These are phyloP conservation scores for Eptatretus atami DNA, from an alignment of 2,797 vertebrate species.

Conservation along the genomic window DNA sequence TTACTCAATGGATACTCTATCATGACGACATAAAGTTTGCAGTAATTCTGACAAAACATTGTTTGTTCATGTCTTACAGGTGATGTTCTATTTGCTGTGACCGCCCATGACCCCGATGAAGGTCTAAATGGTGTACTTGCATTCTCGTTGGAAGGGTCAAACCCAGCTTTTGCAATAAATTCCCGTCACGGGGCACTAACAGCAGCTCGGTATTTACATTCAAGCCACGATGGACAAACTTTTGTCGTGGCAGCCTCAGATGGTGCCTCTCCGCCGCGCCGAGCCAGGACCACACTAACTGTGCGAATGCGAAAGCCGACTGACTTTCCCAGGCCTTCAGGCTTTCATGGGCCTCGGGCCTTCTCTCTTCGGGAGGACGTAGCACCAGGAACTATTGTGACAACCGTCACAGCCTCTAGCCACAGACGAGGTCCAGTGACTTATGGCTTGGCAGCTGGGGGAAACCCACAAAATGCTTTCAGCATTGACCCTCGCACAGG, in stretches of 20 bases:
- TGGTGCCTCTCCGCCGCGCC: conserved; percentile 31
- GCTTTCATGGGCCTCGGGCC: conserved; percentile 20
- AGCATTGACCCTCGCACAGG: conserved; percentile 64
- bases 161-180: conserved; percentile 69
- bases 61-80: conserved; percentile 17
- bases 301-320: conserved; percentile 53
- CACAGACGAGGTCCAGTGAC: conserved; percentile 43
- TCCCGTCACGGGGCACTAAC: conserved; percentile 52
- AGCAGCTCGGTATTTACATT: conserved; percentile 29
- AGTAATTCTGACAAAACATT: too few species aligned
- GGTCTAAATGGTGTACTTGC: conserved; percentile 60
- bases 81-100: conserved; percentile 71
- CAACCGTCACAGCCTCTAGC: conserved; percentile 36
- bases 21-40: too few species aligned
- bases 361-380: conserved; percentile 75
- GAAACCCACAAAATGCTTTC: conserved; percentile 57
- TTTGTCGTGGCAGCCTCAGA: conserved; percentile 68
- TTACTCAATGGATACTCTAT: too few species aligned
- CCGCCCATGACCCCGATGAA: conserved; percentile 56
- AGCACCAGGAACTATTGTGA: conserved; percentile 33
- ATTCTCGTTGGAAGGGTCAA: conserved; percentile 50
- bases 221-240: conserved; percentile 40
- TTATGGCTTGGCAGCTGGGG: conserved; percentile 71
- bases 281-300: conserved; percentile 65
- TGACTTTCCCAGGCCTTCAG: conserved; percentile 43